Base-by-base conservation (phyloP, 1,140 invertebrate genomes). In the Drosophila mayri region DNA sequence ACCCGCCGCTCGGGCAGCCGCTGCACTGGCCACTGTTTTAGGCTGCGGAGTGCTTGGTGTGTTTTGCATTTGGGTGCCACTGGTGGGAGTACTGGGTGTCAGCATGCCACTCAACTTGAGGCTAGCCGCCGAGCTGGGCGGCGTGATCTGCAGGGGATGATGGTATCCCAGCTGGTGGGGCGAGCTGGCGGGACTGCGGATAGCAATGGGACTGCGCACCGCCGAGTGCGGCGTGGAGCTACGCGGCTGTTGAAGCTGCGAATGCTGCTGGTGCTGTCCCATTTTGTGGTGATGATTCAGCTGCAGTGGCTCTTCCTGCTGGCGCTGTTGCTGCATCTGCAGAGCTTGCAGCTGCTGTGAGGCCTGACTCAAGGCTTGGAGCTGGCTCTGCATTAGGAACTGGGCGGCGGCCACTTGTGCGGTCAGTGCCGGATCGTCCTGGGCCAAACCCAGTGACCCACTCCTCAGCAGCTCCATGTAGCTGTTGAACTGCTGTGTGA, bases 291-390 rank as follows among this genome's bases (percentile, higher is more conserved):
- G 37, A 9, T 61, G 63, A 30, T 72, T 73, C 71, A 72, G 38
- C n/a, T 86, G 94, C 18, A 82, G 92, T 5, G 74, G 74, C 61
- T 72, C 66, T 81, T 72, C 93, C 92, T 84, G 94, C 72, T 93
- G 92, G 78, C 93, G 93, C 75, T 94, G 94, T 61, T 96, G 96
- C 71, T 96, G 96, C 91, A 97, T 96, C 76, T 97, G 96, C 55
- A 97, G 93, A 49, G 96, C 96, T 78, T 97, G 96, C 62, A 97
- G 93, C 82, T 97, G 97, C 92, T 97, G 97, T 1, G 96, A 96
- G 50, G 96, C 96, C 92, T 97, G 96, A 9, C 95, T 95, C 52
- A 97, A 94, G 5, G 96, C 95, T 84, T 97, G 97, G 20, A 96
- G 94, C 94, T 96, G 92, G 35, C 83, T 91, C 55, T 92, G 92